Evolutionary conservation across 2,797 vertebrate genomes (phyloP), one percentile per base, ranked within the genome.

Genomic region (Syncerus caffer): DNA sequence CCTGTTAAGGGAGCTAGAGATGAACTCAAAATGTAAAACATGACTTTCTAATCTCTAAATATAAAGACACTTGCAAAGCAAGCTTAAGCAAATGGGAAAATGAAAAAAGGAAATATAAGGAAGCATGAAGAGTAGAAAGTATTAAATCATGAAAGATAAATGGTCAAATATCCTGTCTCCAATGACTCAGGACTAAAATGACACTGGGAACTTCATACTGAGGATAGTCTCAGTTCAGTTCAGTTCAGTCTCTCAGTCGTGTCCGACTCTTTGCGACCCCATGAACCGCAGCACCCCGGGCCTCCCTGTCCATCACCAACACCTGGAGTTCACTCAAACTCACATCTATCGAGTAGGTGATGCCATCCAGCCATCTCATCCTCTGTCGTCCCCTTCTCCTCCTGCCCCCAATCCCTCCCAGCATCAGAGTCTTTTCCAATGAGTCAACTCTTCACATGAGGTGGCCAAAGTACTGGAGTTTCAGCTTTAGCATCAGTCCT

Each of bases 41-140:
- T 80, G 38, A 92, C 19, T 57, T 85, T 34, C 62, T 95, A 62
- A 96, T 67, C 67, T 95, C 58, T 79, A 95, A 90, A 62, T 76
- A 90, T 34, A 74, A 89, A 87, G 34, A 47, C 92, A 47, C 7
- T 87, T 88, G 31, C 50, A 96, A 89, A 87, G 89, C 31, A 90
- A 87, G 58, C 13, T 57, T 86, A 34, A 55, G 50, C 7, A 94
- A 79, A 74, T 64, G 31, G 29, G 7, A 90, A 88, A 31, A 90
- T 34, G 58, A 60, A 87, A 89, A 93, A 93, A 42, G 27, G 25
- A 74, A 79, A 78, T 62, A 13, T 58, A 91, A 74, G 27, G 53
- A 95, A 80, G 29, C 51, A 25, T 7, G 15, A 88, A 60, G 21
- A 95, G 8, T 15, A 84, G 58, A 79, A 85, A 95, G 13, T 8